These are phyloP conservation scores for Sylvia atricapilla DNA, from an alignment of 2,113 vertebrate species.

Conservation along the genomic window DNA sequence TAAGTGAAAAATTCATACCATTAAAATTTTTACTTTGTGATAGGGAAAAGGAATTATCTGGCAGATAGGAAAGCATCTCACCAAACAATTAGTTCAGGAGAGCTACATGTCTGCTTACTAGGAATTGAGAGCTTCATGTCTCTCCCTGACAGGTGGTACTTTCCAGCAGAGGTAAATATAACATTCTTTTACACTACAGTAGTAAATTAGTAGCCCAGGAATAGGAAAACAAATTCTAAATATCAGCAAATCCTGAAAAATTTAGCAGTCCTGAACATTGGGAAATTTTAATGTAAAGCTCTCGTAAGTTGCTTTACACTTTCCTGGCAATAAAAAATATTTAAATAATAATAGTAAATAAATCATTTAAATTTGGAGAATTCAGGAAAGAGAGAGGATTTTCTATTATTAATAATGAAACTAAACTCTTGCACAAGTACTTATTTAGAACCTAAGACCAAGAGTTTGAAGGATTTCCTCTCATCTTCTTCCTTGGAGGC, in stretches of 20 bases:
- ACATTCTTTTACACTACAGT: not conserved
- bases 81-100: not conserved
- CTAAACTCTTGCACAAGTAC: not conserved
- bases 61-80: not conserved
- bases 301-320: not conserved
- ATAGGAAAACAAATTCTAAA: not conserved
- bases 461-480: not conserved
- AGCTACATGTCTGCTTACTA: not conserved
- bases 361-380: not conserved
- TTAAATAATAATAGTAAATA: too few relatives aligned
- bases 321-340: rapidly evolving
- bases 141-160: not conserved
- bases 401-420: not conserved
- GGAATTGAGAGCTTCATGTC: not conserved
- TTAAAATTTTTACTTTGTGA: not conserved
- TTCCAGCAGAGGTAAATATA: not conserved
- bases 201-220: not conserved
- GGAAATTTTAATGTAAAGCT: not conserved
- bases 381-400: not conserved
- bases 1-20: not conserved
- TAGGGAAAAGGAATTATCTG: not conserved
- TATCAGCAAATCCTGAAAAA: not conserved
- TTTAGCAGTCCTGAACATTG: not conserved
- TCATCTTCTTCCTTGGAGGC: not conserved
- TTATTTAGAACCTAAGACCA: not conserved